phyloP scores from a whole-genome alignment of 2,113 vertebrate species.

The Ginglymostoma cirratum region DNA sequence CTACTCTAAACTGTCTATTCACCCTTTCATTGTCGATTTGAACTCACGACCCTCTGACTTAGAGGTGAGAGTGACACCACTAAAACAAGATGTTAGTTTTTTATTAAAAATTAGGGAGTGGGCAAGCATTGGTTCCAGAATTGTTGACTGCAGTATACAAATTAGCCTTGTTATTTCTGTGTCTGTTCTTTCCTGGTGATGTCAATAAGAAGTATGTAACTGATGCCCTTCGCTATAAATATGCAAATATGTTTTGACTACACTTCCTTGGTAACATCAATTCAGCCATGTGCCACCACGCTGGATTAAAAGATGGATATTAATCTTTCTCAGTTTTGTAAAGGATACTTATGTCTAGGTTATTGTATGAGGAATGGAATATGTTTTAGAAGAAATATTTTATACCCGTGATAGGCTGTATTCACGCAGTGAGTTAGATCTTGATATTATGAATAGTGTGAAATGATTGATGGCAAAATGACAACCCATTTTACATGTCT shows the following conservation, averaged over 20 bases:
- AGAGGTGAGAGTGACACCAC: background rate
- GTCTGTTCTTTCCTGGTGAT: background rate
- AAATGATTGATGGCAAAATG: background rate
- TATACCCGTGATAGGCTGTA: too few species aligned
- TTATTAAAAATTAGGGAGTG: too few species aligned
- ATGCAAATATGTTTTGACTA: background rate
- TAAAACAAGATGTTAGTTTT: background rate
- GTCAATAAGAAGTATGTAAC: background rate
- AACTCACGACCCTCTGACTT: background rate
- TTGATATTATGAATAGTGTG: background rate
- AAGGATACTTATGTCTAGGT: too few species aligned
- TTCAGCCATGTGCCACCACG: background rate
- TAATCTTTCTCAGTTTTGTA: too few species aligned
- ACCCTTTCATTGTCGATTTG: background rate
- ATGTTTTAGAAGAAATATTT: too few species aligned
- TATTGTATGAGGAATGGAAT: too few species aligned
- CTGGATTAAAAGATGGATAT: too few species aligned
- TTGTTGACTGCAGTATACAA: background rate
- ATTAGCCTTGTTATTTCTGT: background rate
- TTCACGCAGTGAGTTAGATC: too few species aligned
- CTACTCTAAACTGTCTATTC: too few species aligned
- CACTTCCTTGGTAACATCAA: background rate
- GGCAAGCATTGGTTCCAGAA: background rate
- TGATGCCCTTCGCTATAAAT: background rate
- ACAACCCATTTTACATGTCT: background rate